A percentile compares a stretch with the other conserved stretches of the same genome.
phyloP scores from a whole-genome alignment of 2,888 invertebrate species.

The Melangyna quadrimaculata region DNA sequence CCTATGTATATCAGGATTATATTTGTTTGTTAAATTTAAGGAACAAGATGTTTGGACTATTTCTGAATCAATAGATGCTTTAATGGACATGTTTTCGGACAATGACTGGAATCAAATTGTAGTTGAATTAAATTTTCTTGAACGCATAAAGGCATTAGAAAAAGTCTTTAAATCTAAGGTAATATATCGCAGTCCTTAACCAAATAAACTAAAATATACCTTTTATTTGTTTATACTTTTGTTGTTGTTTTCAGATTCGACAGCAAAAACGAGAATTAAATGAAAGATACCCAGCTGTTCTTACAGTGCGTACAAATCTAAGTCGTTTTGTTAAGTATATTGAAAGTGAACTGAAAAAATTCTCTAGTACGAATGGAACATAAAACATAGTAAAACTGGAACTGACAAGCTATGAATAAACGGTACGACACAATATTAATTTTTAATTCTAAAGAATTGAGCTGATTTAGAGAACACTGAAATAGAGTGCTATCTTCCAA shows the following conservation, averaged over 20 bases:
- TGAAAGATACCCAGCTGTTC: conserved; percentile 86
- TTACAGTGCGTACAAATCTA: conserved; percentile 87
- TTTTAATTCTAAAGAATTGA: background rate
- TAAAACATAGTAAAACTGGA: background rate
- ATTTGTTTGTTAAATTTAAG: conserved; percentile 74
- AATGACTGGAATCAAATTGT: conserved; percentile 87
- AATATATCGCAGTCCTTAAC: conserved; percentile 32
- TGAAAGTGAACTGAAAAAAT: conserved; percentile 73
- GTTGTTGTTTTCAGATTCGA: conserved; percentile 82
- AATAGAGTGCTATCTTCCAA: background rate
- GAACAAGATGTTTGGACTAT: conserved; percentile 87
- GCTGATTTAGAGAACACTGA: background rate
- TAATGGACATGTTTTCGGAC: conserved; percentile 90
- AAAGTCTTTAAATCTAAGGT: conserved; percentile 87
- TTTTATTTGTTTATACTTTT: background rate
- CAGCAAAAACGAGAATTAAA: conserved; percentile 85
- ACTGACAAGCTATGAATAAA: background rate
- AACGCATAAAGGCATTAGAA: conserved; percentile 83
- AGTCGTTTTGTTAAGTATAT: conserved; percentile 87
- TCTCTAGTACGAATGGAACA: conserved; percentile 37
- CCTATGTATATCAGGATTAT: background rate
- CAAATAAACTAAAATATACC: background rate
- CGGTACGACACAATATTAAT: background rate
- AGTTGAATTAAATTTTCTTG: conserved; percentile 84
- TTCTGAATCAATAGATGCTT: conserved; percentile 88